Evolutionary conservation across 1,140 invertebrate species (phyloP), one percentile per base, ranked within the genome.

Genomic region (Brachionus koreanus): DNA sequence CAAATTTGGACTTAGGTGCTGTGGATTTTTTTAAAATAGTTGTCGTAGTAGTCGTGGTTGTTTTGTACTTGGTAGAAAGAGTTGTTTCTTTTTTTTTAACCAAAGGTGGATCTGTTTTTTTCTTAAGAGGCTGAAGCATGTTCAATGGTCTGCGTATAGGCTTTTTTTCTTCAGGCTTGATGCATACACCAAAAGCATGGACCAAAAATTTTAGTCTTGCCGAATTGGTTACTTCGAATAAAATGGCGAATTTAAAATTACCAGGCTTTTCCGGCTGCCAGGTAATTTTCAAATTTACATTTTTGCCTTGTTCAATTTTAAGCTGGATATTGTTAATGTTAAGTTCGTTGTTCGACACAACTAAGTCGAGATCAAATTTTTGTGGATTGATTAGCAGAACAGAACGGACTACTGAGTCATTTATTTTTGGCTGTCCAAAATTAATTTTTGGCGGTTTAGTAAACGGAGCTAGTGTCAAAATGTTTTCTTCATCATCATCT

Each of bases 131-230:
- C 7, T 79, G 76, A 39, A 79, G 29, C 76, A 79, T 79, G n/a
- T 42, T 65, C 2, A 79, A 37, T 9, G 76, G 76, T 23, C 57
- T 79, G 7, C 76, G 76, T 12, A 46, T 46, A 9, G 37, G 37
- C 9, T 79, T 79, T 65, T 61, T 79, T 19, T 57, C 49, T 19
- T 42, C 39, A 9, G 49, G 46, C 19, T 57, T 65, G 33, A 65
- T 61, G 19, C 76, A 79, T 13, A 61, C 23, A 39, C 76, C 76
- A 16, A 79, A 79, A 61, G 76, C 76, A 42, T 79, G 76, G 0
- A 79, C 76, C 33, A 79, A 79, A 35, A 79, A 79, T 79, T 79
- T 79, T 39, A 79, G 39, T 37, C 76, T 37, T 19, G 76, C 76
- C 23, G 49, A 42, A 61, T 79, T 79, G 35, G 49, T 61, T 1